These are phyloP conservation scores for Mastomys coucha DNA, from an alignment of 2,113 vertebrate species.

Conservation along the genomic window DNA sequence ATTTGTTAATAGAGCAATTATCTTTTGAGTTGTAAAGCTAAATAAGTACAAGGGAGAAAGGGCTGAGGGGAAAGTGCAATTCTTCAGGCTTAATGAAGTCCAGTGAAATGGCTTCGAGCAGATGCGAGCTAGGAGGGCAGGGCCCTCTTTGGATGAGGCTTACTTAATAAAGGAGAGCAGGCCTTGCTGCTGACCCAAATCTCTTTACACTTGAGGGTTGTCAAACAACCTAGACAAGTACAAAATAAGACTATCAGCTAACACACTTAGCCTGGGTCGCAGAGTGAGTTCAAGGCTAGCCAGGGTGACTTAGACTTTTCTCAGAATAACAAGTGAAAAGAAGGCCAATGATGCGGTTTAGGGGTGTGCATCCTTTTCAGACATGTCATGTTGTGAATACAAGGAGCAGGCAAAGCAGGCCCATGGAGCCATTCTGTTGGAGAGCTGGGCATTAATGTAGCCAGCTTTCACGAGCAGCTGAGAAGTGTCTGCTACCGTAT, in stretches of 20 bases:
- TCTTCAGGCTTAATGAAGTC: constrained; percentile 78
- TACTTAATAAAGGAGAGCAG: constrained; percentile 34
- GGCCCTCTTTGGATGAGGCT: constrained; percentile 34
- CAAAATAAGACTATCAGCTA: neutral
- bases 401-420: neutral
- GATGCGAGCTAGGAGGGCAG: constrained; percentile 47
- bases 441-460: neutral
- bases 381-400: neutral
- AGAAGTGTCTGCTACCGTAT: neutral
- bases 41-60: constrained; percentile 70
- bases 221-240: neutral
- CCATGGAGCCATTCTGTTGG: neutral
- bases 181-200: constrained; percentile 19
- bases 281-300: neutral
- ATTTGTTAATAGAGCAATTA: constrained; percentile 82
- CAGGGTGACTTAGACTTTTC: neutral
- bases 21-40: constrained; percentile 75
- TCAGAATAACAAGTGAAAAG: neutral
- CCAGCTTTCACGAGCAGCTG: neutral
- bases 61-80: constrained; percentile 74
- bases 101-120: constrained; percentile 67
- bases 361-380: no score
- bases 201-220: neutral
- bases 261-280: neutral
- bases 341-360: no score